phyloP scores from a whole-genome alignment of 1,140 invertebrate genomes.

The Drosophila carrolli region DNA sequence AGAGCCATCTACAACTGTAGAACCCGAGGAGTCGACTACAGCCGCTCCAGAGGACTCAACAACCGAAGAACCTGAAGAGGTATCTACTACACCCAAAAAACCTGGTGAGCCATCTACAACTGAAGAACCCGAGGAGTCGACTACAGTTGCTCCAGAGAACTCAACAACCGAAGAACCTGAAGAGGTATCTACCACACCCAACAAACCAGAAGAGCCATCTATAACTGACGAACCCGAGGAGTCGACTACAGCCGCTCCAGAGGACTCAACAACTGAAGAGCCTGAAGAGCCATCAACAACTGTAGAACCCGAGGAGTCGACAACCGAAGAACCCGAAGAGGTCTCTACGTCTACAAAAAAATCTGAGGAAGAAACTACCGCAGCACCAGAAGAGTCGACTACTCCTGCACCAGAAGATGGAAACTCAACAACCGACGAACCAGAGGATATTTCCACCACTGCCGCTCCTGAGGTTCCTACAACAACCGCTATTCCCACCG shows the following conservation, averaged over 20 bases:
- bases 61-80: neutral
- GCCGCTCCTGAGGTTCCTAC: neutral
- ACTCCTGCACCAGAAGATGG: neutral
- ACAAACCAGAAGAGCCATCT: neutral
- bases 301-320: neutral
- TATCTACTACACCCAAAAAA: neutral
- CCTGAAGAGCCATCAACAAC: constrained; percentile 3
- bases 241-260: constrained; percentile 1
- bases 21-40: neutral
- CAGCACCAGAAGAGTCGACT: neutral
- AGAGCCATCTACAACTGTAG: neutral
- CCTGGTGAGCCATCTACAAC: neutral
- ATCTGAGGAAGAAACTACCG: neutral
- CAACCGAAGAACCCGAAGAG: neutral
- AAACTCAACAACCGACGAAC: constrained; percentile 1
- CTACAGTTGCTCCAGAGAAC: too few relatives aligned
- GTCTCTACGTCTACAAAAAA: neutral
- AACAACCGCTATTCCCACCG: constrained; percentile 1
- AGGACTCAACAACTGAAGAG: constrained; percentile 7
- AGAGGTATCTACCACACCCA: neutral
- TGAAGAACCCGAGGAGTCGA: neutral
- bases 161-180: constrained; percentile 2
- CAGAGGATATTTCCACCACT: neutral
- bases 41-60: constrained; percentile 1
- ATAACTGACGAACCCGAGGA: constrained; percentile 3